These are phyloP conservation scores for Hyalella azteca DNA, from an alignment of 2,888 invertebrate genomes.

Conservation along the genomic window DNA sequence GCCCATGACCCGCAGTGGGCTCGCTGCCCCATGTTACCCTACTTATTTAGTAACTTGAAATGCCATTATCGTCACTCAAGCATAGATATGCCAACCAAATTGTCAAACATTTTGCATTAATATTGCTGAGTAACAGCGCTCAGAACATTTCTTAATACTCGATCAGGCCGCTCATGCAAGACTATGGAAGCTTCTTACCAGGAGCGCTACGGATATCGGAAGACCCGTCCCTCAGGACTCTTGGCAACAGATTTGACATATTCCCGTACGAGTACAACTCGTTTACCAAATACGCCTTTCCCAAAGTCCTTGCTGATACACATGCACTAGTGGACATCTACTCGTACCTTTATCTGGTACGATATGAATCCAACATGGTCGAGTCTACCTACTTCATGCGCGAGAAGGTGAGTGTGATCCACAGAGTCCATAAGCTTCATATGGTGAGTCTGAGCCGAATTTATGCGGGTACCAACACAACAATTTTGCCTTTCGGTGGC, in stretches of 20 bases:
- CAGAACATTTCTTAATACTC: too few species aligned
- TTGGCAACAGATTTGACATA: conserved; percentile 45
- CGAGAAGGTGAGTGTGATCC: background rate
- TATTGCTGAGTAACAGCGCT: too few species aligned
- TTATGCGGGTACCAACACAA: too few species aligned
- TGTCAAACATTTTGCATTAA: too few species aligned
- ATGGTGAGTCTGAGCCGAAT: too few species aligned
- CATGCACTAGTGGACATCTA: conserved; percentile 3
- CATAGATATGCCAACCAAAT: too few species aligned
- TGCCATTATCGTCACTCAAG: too few species aligned
- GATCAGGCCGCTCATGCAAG: conserved; percentile 51
- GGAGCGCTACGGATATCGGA: conserved; percentile 41
- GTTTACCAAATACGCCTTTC: background rate
- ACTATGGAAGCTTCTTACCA: conserved; percentile 49
- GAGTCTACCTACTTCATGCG: background rate
- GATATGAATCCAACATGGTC: background rate
- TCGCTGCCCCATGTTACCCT: too few species aligned
- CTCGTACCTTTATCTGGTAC: background rate
- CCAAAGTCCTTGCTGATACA: background rate
- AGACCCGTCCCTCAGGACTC: conserved; percentile 26
- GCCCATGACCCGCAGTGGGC: too few species aligned
- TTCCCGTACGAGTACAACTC: conserved; percentile 41
- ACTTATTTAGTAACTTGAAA: too few species aligned
- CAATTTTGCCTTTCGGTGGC: too few species aligned
- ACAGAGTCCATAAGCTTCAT: too few species aligned